A percentile compares a stretch with the other conserved stretches of the same genome.
These are phyloP conservation scores for Mesorhabditis spiculigera DNA, from an alignment of 2,888 invertebrate genomes.

Conservation along the genomic window DNA sequence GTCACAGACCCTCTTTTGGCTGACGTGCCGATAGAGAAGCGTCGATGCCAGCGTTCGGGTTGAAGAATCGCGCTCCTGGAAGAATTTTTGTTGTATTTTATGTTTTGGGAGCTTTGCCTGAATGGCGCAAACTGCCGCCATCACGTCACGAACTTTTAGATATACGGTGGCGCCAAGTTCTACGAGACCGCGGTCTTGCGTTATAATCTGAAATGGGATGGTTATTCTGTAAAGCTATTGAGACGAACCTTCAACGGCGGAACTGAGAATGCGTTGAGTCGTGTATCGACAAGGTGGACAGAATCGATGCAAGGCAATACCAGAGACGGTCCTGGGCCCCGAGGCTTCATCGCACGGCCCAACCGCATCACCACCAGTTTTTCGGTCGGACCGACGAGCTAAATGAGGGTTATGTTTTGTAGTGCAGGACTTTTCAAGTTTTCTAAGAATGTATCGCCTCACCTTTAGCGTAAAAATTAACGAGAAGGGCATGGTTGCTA, in stretches of 20 bases:
- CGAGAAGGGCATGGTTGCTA: conserved; percentile 49
- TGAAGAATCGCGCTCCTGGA: conserved; percentile 58
- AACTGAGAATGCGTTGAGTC: conserved; percentile 61
- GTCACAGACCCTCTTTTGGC: conserved; percentile 43
- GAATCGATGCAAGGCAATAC: conserved; percentile 60
- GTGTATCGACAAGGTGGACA: conserved; percentile 59
- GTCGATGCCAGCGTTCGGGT: conserved; percentile 60
- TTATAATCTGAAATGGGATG: conserved; percentile 51
- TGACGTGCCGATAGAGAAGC: conserved; percentile 58
- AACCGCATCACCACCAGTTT: conserved; percentile 55
- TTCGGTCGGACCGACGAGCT: conserved; percentile 52
- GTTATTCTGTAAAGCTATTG: not conserved
- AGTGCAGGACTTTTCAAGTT: conserved; percentile 17
- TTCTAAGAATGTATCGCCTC: not conserved
- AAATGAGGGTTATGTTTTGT: too few relatives aligned
- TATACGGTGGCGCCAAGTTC: conserved; percentile 62
- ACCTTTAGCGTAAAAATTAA: conserved; percentile 36
- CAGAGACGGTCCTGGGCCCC: conserved; percentile 59
- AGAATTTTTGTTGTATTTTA: not conserved
- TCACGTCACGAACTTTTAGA: conserved; percentile 59
- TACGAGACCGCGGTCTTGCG: conserved; percentile 60
- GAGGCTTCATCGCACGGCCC: conserved; percentile 46
- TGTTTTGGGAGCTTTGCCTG: conserved; percentile 34
- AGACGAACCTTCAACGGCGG: conserved; percentile 61
- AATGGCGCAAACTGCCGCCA: conserved; percentile 59